phyloP scores from a whole-genome alignment of 2,113 vertebrate genomes.

The Catharus fuscescens region DNA sequence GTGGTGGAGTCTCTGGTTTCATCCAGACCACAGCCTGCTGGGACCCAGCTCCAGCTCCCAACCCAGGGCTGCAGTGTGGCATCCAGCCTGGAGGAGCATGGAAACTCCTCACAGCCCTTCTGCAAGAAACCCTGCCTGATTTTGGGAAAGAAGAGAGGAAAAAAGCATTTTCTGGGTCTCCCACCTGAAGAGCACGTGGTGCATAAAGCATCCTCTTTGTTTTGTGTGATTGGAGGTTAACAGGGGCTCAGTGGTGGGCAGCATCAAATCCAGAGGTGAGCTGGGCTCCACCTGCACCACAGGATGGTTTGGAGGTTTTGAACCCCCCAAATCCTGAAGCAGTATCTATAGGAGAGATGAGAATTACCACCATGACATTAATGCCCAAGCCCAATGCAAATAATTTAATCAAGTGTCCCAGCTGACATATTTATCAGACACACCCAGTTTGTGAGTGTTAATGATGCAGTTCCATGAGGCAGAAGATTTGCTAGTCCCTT shows the following conservation, averaged over 20 bases:
- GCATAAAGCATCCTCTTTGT: neutral
- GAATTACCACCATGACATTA: neutral
- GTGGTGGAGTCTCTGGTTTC: conserved; percentile 14
- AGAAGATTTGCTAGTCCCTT: neutral
- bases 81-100: neutral
- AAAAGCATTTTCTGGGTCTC: neutral
- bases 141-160: neutral
- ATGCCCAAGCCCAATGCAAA: neutral
- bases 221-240: neutral
- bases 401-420: neutral
- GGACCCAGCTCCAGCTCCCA: neutral
- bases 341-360: neutral
- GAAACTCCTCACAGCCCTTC: neutral
- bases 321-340: neutral
- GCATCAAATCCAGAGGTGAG: neutral
- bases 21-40: neutral
- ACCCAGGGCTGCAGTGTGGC: neutral
- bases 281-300: neutral
- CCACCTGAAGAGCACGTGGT: neutral
- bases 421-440: neutral
- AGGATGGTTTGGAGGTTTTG: neutral
- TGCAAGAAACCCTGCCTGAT: neutral
- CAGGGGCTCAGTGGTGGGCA: neutral
- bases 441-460: neutral
- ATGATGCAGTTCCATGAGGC: neutral